These are phyloP conservation scores for Papilio demoleus DNA, from an alignment of 2,888 invertebrate genomes.

Conservation along the genomic window DNA sequence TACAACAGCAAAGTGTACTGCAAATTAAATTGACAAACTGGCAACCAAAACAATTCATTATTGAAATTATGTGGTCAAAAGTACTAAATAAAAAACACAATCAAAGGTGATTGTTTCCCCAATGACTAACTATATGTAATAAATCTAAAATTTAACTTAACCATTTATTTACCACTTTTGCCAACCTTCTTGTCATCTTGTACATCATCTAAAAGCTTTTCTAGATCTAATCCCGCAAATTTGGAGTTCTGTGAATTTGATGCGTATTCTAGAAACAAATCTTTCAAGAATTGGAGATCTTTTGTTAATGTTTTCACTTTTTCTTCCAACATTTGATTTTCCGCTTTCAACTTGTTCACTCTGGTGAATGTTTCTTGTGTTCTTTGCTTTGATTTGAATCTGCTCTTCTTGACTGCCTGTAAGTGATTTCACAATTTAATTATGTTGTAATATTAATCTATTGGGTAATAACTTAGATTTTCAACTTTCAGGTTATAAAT, in stretches of 20 bases:
- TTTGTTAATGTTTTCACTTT: constrained; percentile 92
- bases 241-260: constrained; percentile 83
- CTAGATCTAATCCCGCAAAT: constrained; percentile 82
- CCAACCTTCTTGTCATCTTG: constrained; percentile 66
- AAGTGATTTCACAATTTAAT: constrained; percentile 44
- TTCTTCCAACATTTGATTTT: constrained; percentile 91
- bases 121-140: too few species aligned
- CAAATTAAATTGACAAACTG: too few species aligned
- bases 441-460: background rate
- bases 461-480: background rate
- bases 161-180: constrained; percentile 49
- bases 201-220: constrained; percentile 82
- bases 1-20: too few species aligned
- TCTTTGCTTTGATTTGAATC: constrained; percentile 90
- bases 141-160: too few species aligned
- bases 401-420: constrained; percentile 92
- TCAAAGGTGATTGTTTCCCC: too few species aligned
- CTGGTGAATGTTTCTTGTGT: constrained; percentile 90
- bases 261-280: constrained; percentile 91
- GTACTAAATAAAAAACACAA: too few species aligned
- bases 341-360: constrained; percentile 89
- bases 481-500: too few species aligned
- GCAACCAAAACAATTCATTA: too few species aligned
- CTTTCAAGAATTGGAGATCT: constrained; percentile 91
- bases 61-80: too few species aligned